These are phyloP conservation scores for Natator depressus DNA, from an alignment of 2,113 vertebrate species.

Conservation along the genomic window DNA sequence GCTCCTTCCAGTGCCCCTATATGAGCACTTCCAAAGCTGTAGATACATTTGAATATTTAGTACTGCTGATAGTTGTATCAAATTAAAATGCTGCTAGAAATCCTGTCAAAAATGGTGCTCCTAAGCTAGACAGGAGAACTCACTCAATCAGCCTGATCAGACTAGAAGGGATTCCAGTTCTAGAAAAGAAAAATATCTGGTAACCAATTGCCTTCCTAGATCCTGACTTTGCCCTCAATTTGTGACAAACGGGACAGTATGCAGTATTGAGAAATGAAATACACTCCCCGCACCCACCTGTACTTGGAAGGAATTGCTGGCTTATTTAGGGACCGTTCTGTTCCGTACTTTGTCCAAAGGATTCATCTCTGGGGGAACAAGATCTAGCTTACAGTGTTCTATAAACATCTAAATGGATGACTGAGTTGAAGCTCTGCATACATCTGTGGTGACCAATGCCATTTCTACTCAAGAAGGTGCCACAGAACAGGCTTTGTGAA, in stretches of 20 bases:
- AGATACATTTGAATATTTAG: neutral
- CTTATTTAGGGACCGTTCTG: neutral
- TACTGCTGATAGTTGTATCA: neutral
- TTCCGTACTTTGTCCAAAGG: neutral
- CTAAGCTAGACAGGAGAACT: too few species aligned
- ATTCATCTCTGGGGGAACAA: neutral
- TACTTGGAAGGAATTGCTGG: neutral
- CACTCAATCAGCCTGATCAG: neutral
- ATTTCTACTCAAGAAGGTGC: neutral
- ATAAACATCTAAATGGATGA: neutral
- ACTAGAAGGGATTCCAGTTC: neutral
- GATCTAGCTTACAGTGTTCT: neutral
- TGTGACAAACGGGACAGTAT: slow-evolving; percentile 18
- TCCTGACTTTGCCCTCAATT: neutral
- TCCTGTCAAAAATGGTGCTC: too few species aligned
- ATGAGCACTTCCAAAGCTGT: neutral
- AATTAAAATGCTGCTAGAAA: neutral
- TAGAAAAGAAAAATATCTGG: neutral
- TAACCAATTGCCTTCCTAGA: neutral
- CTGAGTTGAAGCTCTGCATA: neutral
- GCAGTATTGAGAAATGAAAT: neutral
- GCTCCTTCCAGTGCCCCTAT: neutral
- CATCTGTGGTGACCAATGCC: neutral
- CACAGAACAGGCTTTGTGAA: neutral
- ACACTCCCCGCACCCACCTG: neutral